Evolutionary conservation across 2,888 invertebrate genomes (phyloP).

Genomic region (Luperina testacea): DNA sequence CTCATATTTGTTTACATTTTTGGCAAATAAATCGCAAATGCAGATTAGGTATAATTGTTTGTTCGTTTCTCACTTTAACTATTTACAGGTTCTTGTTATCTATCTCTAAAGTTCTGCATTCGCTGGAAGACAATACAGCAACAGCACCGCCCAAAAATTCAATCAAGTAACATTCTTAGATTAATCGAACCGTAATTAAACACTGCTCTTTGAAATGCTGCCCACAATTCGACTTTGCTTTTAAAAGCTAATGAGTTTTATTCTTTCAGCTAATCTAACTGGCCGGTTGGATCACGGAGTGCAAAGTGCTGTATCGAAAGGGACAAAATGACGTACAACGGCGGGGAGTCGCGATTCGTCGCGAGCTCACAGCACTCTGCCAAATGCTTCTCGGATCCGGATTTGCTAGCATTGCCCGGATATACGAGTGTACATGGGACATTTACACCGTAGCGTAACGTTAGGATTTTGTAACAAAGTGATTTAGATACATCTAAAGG

Average conservation of each 20-base stretch:
- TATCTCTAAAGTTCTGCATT: neutral
- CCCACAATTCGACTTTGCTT: constrained; percentile 46
- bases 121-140: neutral
- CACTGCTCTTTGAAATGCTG: constrained; percentile 19
- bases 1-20: no score
- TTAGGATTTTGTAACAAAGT: neutral
- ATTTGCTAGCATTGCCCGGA: constrained; percentile 80
- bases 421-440: constrained; percentile 69
- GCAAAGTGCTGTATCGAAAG: constrained; percentile 85
- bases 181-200: constrained; percentile 28
- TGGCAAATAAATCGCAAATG: no score
- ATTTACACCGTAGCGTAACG: constrained; percentile 70
- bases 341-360: constrained; percentile 72
- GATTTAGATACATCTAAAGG: no score
- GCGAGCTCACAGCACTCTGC: constrained; percentile 80
- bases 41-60: neutral
- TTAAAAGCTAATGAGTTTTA: constrained; percentile 63
- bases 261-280: constrained; percentile 60
- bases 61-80: neutral
- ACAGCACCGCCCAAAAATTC: neutral
- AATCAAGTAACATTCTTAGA: neutral
- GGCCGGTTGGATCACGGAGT: constrained; percentile 77
- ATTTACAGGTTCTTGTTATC: neutral
- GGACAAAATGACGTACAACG: constrained; percentile 79
- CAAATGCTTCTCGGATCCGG: constrained; percentile 85